Conservation (phyloP, 2,888 invertebrate species). For the Caenorhabditis japonica region DNA sequence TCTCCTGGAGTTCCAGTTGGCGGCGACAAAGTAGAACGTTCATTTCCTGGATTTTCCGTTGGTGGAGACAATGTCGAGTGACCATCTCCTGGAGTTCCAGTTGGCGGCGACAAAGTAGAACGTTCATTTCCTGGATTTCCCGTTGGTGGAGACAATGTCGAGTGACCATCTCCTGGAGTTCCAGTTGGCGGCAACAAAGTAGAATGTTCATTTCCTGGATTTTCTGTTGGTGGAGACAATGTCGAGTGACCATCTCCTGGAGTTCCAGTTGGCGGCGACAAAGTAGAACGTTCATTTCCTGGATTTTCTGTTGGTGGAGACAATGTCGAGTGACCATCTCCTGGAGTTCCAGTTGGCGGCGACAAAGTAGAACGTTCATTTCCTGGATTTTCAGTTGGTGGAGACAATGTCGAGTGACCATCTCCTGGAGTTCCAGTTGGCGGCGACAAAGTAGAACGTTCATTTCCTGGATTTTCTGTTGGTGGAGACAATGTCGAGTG, state of each 20-base stretch:
- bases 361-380: not conserved
- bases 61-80: not conserved
- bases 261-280: not conserved
- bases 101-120: conserved; percentile 1
- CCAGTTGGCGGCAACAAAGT: not conserved
- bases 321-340: not conserved
- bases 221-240: not conserved
- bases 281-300: not conserved
- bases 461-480: too few species aligned
- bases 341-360: conserved; percentile 5
- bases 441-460: too few species aligned
- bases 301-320: not conserved
- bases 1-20: too few species aligned
- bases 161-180: not conserved
- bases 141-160: not conserved
- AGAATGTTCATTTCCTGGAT: not conserved
- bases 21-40: too few species aligned
- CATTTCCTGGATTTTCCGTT: conserved; percentile 1
- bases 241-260: not conserved
- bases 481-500: too few species aligned
- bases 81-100: not conserved
- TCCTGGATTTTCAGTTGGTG: too few species aligned
- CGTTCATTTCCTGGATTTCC: not conserved
- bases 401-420: too few species aligned
- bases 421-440: too few species aligned